Evolutionary conservation across 2,797 vertebrate genomes (phyloP).

Genomic region (Microctenopoma steveboyesi): DNA sequence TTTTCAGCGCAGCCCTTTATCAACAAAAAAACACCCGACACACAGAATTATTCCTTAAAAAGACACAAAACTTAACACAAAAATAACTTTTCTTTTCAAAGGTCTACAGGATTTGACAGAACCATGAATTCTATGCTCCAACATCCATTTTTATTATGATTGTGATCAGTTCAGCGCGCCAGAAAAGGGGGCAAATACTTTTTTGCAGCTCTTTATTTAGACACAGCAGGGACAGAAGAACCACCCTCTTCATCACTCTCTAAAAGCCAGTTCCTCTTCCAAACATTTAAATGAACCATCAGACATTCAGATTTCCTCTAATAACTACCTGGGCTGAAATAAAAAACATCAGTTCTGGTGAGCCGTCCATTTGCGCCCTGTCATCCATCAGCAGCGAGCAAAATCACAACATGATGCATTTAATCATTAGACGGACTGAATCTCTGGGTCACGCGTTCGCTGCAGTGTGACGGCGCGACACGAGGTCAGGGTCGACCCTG

Average conservation of each 20-base stretch:
- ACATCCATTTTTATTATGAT: too few species aligned
- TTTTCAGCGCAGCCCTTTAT: too few species aligned
- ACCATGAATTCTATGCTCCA: too few species aligned
- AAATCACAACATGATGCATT: constrained; percentile 28
- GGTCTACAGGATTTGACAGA: too few species aligned
- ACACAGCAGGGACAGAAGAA: neutral
- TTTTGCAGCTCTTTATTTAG: too few species aligned
- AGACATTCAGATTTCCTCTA: constrained; percentile 32
- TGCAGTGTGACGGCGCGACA: constrained; percentile 7
- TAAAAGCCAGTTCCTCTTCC: constrained; percentile 36
- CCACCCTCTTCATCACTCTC: constrained; percentile 55
- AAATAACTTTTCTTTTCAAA: too few species aligned
- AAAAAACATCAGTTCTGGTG: constrained; percentile 4
- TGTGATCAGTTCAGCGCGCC: too few species aligned
- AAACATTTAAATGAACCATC: constrained; percentile 38
- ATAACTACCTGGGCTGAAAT: constrained; percentile 21
- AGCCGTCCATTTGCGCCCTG: constrained; percentile 10
- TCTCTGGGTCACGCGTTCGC: constrained; percentile 7
- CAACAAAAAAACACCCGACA: too few species aligned
- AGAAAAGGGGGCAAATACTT: too few species aligned
- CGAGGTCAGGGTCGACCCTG: constrained; percentile 38
- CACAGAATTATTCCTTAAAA: too few species aligned
- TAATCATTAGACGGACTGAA: constrained; percentile 19
- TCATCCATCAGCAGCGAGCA: constrained; percentile 16
- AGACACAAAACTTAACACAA: too few species aligned